Evolutionary conservation across 1,140 invertebrate genomes (phyloP).

Genomic region (Latrodectus geometricus): DNA sequence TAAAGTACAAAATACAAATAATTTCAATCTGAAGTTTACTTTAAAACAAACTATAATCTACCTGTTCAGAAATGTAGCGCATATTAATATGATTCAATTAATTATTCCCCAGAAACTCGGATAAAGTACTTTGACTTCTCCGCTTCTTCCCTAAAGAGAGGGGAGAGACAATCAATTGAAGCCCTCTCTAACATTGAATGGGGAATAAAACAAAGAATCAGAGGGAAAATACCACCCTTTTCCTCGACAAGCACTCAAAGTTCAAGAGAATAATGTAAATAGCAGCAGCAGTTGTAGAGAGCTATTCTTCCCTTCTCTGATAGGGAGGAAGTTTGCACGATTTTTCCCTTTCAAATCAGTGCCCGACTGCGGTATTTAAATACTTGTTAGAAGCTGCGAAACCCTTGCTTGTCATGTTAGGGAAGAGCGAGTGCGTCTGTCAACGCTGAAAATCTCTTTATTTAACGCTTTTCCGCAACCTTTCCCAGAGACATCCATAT

Average conservation of each 20-base stretch:
- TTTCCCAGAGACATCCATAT: no score
- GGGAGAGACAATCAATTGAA: no score
- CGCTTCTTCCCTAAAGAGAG: no score
- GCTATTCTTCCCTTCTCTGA: slow-evolving; percentile 15
- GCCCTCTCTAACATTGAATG: not conserved
- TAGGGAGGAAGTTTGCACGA: slow-evolving; percentile 25
- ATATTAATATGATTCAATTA: no score
- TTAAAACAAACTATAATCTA: no score
- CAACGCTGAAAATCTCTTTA: not conserved
- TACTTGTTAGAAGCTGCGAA: slow-evolving; percentile 44
- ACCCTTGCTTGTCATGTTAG: not conserved
- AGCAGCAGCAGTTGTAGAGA: slow-evolving; percentile 27
- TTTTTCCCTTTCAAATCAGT: slow-evolving; percentile 56
- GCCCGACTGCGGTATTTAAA: slow-evolving; percentile 50
- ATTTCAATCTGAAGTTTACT: no score
- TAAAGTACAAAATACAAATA: no score
- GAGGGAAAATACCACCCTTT: not conserved
- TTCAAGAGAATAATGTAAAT: slow-evolving; percentile 25
- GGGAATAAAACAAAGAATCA: not conserved
- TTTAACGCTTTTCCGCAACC: not conserved
- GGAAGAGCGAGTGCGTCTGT: not conserved
- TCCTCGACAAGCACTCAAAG: not conserved
- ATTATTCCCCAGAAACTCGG: no score
- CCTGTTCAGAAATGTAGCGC: no score
- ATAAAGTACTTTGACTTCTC: no score